These are phyloP conservation scores for Sebastes umbrosus DNA, from an alignment of 2,797 vertebrate species.

Conservation along the genomic window DNA sequence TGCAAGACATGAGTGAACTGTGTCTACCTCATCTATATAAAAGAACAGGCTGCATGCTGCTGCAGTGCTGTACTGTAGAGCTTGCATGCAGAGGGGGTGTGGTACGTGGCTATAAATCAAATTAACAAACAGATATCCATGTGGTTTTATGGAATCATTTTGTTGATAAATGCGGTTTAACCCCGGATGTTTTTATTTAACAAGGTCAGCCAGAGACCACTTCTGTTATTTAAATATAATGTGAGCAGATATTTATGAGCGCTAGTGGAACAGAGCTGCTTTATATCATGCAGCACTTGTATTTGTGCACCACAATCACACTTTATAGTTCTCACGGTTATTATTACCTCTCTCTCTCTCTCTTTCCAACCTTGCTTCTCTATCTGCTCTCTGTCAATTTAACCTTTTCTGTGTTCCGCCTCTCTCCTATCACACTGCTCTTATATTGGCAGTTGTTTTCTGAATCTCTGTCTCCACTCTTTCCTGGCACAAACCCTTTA, in stretches of 20 bases:
- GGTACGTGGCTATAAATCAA: conserved; percentile 32
- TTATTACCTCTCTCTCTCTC: conserved; percentile 14
- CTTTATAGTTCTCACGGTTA: conserved; percentile 51
- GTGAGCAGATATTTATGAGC: conserved; percentile 63
- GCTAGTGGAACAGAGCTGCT: conserved; percentile 58
- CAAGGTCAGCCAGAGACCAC: conserved; percentile 52
- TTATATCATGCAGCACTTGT: conserved; percentile 56
- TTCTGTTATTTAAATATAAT: conserved; percentile 68
- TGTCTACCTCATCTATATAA: background rate
- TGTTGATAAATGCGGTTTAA: conserved; percentile 54
- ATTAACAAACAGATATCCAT: conserved; percentile 48
- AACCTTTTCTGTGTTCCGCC: background rate
- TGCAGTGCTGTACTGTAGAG: background rate
- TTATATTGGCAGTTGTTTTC: conserved; percentile 1
- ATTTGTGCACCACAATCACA: conserved; percentile 32
- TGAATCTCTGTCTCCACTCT: background rate
- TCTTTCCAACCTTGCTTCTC: background rate
- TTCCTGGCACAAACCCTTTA: conserved; percentile 10
- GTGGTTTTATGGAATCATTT: conserved; percentile 50
- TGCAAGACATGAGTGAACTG: background rate
- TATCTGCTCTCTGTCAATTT: conserved; percentile 37
- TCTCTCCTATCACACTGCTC: background rate
- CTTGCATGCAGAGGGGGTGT: background rate
- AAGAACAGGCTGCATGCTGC: background rate
- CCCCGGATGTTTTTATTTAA: conserved; percentile 56